A percentile compares a stretch with the other conserved stretches of the same genome.
Evolutionary conservation across 2,113 vertebrate species (phyloP).

Genomic region (Pelvicachromis taeniatus): DNA sequence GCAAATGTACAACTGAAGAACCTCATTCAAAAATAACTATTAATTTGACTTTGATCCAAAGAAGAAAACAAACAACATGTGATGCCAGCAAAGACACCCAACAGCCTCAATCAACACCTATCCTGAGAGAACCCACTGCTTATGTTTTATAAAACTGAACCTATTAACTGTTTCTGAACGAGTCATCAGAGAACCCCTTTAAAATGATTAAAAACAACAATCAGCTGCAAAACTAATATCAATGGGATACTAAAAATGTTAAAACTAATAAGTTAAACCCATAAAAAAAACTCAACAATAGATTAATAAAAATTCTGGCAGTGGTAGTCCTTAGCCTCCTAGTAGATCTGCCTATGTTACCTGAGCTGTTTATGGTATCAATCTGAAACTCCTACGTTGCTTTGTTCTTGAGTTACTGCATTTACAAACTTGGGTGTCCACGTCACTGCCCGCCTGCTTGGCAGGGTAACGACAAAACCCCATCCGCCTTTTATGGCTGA

Average conservation of each 20-base stretch:
- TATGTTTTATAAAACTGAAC: not conserved
- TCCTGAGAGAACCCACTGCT: not conserved
- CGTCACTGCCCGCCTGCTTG: not conserved
- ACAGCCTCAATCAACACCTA: not conserved
- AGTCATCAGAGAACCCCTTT: not conserved
- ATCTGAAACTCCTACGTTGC: not conserved
- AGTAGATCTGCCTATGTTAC: not conserved
- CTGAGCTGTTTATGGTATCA: not conserved
- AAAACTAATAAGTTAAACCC: not conserved
- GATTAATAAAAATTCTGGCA: not conserved
- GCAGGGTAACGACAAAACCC: not conserved
- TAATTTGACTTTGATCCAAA: not conserved
- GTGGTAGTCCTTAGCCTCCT: not conserved
- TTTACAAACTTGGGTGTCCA: not conserved
- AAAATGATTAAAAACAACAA: not conserved
- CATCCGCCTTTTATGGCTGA: too few relatives aligned
- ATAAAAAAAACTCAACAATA: not conserved
- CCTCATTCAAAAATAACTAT: not conserved
- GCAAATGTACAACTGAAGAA: not conserved
- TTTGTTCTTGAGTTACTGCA: not conserved
- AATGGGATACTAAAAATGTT: not conserved
- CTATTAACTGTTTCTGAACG: not conserved
- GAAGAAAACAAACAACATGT: not conserved
- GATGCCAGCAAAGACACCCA: not conserved
- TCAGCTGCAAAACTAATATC: not conserved